Conservation (phyloP, 2,888 invertebrate genomes). For the Lochmaea capreae region DNA sequence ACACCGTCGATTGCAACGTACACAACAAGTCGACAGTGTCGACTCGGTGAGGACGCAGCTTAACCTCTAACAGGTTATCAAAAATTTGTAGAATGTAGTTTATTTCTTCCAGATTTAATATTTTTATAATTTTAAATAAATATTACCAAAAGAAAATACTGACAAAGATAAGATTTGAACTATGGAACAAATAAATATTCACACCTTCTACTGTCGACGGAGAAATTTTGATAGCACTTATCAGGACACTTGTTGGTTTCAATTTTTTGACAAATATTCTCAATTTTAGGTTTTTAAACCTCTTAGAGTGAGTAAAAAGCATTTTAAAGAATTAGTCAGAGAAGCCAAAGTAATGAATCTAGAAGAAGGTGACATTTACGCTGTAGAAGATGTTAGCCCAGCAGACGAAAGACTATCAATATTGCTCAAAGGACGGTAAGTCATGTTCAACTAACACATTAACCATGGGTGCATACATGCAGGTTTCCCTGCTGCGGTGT, state of each 20-base stretch:
- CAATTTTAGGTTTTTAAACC: constrained; percentile 76
- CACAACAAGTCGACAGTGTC: no score
- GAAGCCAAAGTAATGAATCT: constrained; percentile 78
- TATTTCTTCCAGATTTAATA: no score
- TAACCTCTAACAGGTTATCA: no score
- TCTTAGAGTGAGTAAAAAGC: constrained; percentile 81
- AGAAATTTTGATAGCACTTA: neutral
- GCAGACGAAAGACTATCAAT: constrained; percentile 85
- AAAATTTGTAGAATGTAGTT: no score
- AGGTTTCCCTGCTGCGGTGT: no score
- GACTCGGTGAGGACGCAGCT: no score
- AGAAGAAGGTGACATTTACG: constrained; percentile 82
- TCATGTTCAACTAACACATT: constrained; percentile 46
- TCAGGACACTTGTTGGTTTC: neutral
- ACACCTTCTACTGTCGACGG: no score
- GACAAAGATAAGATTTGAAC: no score
- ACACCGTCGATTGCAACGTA: no score
- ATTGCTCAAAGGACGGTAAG: constrained; percentile 85
- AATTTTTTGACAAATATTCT: neutral
- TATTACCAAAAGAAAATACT: no score
- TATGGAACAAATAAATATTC: no score
- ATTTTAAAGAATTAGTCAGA: constrained; percentile 81
- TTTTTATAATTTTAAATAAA: no score
- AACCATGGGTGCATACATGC: constrained; percentile 5
- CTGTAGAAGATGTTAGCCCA: constrained; percentile 81